phyloP scores from a whole-genome alignment of 2,113 vertebrate genomes.

The Melanerpes aurifrons region DNA sequence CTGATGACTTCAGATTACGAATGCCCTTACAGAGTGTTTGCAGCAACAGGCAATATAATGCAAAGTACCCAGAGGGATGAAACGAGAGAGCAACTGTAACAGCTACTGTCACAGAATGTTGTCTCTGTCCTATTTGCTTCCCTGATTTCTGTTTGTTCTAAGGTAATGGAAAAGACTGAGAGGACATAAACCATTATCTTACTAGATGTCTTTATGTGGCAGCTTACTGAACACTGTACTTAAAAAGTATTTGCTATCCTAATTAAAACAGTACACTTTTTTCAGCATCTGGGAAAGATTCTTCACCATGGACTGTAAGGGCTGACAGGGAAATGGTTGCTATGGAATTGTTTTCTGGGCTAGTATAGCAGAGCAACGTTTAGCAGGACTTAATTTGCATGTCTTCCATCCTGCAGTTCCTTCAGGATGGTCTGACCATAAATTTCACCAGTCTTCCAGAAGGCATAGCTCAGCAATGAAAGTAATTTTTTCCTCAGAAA shows the following conservation, averaged over 20 bases:
- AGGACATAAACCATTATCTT: background rate
- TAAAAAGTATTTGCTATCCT: background rate
- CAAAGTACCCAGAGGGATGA: background rate
- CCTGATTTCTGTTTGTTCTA: background rate
- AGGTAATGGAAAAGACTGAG: background rate
- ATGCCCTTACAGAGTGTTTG: background rate
- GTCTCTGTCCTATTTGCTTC: background rate
- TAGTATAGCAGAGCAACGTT: background rate
- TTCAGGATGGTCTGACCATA: background rate
- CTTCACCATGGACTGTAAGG: background rate
- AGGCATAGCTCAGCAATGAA: background rate
- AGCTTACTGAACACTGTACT: background rate
- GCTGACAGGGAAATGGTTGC: conserved; percentile 48
- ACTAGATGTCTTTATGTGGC: background rate
- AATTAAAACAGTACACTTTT: background rate
- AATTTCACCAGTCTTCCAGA: background rate
- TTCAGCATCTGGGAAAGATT: conserved; percentile 7
- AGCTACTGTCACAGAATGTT: background rate
- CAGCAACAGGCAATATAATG: background rate
- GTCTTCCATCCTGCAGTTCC: background rate
- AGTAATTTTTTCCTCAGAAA: background rate
- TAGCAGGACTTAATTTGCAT: conserved; percentile 39
- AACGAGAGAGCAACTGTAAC: background rate
- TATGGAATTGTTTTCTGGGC: conserved; percentile 45
- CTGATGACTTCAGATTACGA: background rate